Conservation (phyloP, 2,888 invertebrate genomes). For the Cerceris ruficornis region DNA sequence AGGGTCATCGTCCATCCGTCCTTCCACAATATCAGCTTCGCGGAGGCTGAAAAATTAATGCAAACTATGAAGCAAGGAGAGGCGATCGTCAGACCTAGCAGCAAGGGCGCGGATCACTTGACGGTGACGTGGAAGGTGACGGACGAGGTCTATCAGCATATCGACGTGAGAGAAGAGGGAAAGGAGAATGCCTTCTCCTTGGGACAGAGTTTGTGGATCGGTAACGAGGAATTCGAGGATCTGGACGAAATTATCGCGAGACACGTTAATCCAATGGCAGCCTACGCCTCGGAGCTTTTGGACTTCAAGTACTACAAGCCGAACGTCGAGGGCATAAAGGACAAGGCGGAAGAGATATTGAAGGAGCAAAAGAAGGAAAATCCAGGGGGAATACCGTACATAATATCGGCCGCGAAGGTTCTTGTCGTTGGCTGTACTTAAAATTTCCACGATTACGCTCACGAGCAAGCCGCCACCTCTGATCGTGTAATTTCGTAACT, state of each 20-base stretch:
- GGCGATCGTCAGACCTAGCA: constrained; percentile 97
- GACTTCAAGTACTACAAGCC: constrained; percentile 95
- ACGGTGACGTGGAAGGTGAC: constrained; percentile 99
- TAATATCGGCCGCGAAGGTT: constrained; percentile 90
- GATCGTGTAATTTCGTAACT: neutral
- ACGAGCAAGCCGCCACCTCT: neutral
- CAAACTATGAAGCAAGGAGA: constrained; percentile 97
- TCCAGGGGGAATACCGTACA: constrained; percentile 93
- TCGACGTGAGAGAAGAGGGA: constrained; percentile 97
- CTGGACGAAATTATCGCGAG: constrained; percentile 99
- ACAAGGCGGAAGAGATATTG: constrained; percentile 93
- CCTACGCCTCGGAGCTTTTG: constrained; percentile 94
- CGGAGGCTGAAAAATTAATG: constrained; percentile 96
- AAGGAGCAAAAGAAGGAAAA: constrained; percentile 95
- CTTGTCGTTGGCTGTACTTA: constrained; percentile 29
- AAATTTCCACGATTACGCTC: neutral
- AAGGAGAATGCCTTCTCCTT: constrained; percentile 98
- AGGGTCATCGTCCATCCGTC: constrained; percentile 98
- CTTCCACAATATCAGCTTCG: constrained; percentile 97
- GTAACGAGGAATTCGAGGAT: constrained; percentile 97
- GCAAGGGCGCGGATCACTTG: constrained; percentile 97
- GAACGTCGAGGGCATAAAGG: constrained; percentile 90
- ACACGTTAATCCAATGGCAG: constrained; percentile 98
- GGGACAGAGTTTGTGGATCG: constrained; percentile 93
- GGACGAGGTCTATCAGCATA: constrained; percentile 96